Percentiles rank a stretch among this genome's conserved stretches.
Evolutionary conservation across 1,140 invertebrate species (phyloP).

Genomic region (Pseudomyrmex flavicornis): DNA sequence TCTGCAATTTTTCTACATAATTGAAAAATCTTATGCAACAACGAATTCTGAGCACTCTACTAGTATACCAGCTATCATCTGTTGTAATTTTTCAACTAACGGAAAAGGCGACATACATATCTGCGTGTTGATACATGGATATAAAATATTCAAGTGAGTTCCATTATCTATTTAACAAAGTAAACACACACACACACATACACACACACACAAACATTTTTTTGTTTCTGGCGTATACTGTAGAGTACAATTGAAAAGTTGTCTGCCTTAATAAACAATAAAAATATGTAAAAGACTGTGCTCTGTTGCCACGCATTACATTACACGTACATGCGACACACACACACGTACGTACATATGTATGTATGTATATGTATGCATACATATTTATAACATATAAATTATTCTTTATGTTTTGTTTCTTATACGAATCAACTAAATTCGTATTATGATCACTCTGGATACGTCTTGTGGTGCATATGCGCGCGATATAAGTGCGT

Average conservation of each 20-base stretch:
- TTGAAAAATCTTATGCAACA: constrained; percentile 34
- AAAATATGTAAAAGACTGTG: constrained; percentile 76
- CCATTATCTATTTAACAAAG: constrained; percentile 32
- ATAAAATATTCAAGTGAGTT: constrained; percentile 41
- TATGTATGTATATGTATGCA: constrained; percentile 7
- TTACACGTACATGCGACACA: too few species aligned
- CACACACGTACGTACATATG: too few species aligned
- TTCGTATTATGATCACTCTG: constrained; percentile 64
- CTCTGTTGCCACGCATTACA: constrained; percentile 18
- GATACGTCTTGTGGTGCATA: constrained; percentile 57
- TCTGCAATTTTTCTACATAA: background rate
- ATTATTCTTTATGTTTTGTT: constrained; percentile 33
- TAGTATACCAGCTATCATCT: constrained; percentile 27
- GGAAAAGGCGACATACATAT: constrained; percentile 31
- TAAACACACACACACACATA: constrained; percentile 35
- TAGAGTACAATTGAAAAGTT: constrained; percentile 61
- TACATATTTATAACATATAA: constrained; percentile 58
- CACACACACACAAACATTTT: constrained; percentile 36
- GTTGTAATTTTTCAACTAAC: constrained; percentile 21
- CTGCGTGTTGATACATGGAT: background rate
- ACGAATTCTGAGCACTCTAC: constrained; percentile 11
- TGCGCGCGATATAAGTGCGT: constrained; percentile 52
- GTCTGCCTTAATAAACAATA: constrained; percentile 66
- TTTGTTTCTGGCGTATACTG: constrained; percentile 69
- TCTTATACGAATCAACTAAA: constrained; percentile 59